Evolutionary conservation across 2,888 invertebrate genomes (phyloP).

Genomic region (Athrips mouffetella): DNA sequence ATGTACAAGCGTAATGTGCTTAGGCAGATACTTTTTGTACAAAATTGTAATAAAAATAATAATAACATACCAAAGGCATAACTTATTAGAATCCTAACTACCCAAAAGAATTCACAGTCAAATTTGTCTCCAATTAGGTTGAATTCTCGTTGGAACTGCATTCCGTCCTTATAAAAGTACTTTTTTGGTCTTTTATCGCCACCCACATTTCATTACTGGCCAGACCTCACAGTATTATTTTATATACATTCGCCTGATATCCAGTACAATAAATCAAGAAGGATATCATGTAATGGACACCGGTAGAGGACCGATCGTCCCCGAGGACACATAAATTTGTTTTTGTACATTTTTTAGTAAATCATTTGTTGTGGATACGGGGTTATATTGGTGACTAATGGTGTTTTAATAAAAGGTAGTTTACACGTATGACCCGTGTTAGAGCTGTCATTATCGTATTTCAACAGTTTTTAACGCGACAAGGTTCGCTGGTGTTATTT

Average conservation of each 20-base stretch:
- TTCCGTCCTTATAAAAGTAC: not conserved
- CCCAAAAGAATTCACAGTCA: not conserved
- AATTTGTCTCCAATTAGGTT: constrained; percentile 8
- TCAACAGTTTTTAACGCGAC: constrained; percentile 11
- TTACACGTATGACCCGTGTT: constrained; percentile 16
- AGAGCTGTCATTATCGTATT: constrained; percentile 2
- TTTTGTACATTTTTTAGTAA: constrained; percentile 66
- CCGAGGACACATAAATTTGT: constrained; percentile 68
- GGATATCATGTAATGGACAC: constrained; percentile 74
- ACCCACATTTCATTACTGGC: constrained; percentile 54
- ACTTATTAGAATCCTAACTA: not conserved
- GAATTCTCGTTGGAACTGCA: not conserved
- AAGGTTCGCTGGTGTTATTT: no score
- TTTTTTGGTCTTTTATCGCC: constrained; percentile 20
- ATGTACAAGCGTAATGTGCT: no score
- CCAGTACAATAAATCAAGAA: constrained; percentile 68
- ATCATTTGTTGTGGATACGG: constrained; percentile 57
- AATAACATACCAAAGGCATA: not conserved
- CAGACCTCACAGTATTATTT: constrained; percentile 18
- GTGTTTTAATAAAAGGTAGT: constrained; percentile 37
- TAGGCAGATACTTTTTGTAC: no score
- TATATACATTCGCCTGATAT: constrained; percentile 51
- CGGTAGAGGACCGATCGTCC: constrained; percentile 46
- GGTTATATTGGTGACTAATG: constrained; percentile 35
- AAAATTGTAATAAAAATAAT: not conserved